Evolutionary conservation across 2,797 vertebrate genomes (phyloP), one percentile per base, ranked within the genome.

Genomic region (Pogonophryne albipinna): DNA sequence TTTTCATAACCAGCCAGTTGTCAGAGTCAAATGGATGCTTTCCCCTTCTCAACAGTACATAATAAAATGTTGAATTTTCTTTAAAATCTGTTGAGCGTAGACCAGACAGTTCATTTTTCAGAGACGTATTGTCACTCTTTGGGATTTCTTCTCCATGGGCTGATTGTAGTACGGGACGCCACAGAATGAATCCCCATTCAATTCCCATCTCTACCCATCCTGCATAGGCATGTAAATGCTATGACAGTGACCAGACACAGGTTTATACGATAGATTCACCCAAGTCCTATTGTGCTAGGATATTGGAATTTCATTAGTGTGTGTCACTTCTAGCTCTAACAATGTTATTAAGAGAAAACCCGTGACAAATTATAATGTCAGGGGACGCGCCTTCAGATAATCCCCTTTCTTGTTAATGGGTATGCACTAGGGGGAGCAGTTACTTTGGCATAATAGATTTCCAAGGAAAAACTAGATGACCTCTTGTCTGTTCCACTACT

Each of bases 321-420:
- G 81, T 89, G 79, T 90, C 86, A 91, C 82, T 86, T 89, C 59
- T 78, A 72, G 57, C 61, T 88, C 84, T 90, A 84, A 91, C 86
- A 81, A 89, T 80, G 83, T 90, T 80, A 82, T 86, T 79, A 88
- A 76, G 64, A 83, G 85, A 78, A 87, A 86, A 68, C 42, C 89
- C 80, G n/a, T 91, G 85, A 91, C 92, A 76, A 92, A 90, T 92
- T 88, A 79, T 62, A 77, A 91, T 91, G 89, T 92, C 89, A 91
- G 76, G 89, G 88, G 88, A 93, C 83, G 86, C 82, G 71, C 65
- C 86, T 83, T 73, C 71, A 87, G 78, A 88, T 88, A 91, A 92
- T 92, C 84, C 86, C 80, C 46, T 82, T 76, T 82, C 86, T 86
- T 90, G 77, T 74, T 88, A 71, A 87, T 82, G 80, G 67, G 83